These are phyloP conservation scores for Exocentrus adspersus DNA, from an alignment of 2,888 invertebrate species.

Conservation along the genomic window DNA sequence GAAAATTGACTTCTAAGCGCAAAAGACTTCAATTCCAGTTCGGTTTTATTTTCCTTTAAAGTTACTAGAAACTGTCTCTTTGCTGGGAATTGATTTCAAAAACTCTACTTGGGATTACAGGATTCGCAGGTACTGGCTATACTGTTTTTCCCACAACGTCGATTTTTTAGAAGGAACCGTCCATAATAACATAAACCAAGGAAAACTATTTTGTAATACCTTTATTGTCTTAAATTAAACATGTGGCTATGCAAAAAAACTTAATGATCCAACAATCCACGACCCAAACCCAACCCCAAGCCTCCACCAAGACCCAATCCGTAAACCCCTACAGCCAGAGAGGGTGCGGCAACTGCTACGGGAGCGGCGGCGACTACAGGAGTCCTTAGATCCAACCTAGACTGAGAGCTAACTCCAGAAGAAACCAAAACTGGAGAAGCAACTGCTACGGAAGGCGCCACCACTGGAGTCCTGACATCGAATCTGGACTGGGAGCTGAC, in stretches of 20 bases:
- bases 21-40: no score
- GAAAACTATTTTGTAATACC: background rate
- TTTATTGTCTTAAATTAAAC: slow-evolving; percentile 5
- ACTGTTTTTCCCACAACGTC: background rate
- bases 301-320: slow-evolving; percentile 11
- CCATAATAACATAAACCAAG: no score
- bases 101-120: background rate
- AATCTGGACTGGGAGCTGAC: no score
- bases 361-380: slow-evolving; percentile 17
- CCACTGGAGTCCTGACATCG: slow-evolving; percentile 5
- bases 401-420: slow-evolving; percentile 24
- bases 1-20: no score
- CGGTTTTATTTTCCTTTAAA: no score
- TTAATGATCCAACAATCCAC: slow-evolving; percentile 1
- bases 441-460: slow-evolving; percentile 9
- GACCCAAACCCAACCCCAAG: slow-evolving; percentile 15
- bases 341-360: slow-evolving; percentile 11
- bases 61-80: no score
- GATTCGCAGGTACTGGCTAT: background rate
- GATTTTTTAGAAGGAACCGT: background rate
- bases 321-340: slow-evolving; percentile 11
- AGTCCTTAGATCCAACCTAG: slow-evolving; percentile 22
- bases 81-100: no score
- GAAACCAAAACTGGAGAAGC: slow-evolving; percentile 22
- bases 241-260: slow-evolving; percentile 12